Percentiles rank a stretch among this genome's conserved stretches.
phyloP scores from a whole-genome alignment of 2,797 vertebrate species.

The Spinibarbus caldwelli region DNA sequence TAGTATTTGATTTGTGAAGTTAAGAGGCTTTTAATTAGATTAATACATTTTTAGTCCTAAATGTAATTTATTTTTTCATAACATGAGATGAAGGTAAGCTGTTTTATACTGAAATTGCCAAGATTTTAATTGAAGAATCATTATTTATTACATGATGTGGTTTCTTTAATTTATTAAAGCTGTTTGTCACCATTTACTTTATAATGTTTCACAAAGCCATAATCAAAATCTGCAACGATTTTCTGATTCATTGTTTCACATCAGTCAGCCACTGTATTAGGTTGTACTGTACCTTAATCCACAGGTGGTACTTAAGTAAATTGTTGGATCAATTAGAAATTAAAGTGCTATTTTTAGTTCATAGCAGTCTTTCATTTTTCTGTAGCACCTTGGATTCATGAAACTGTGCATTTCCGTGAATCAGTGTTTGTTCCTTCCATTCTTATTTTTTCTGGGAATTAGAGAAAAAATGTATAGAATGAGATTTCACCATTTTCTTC shows the following conservation, averaged over 20 bases:
- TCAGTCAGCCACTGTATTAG: neutral
- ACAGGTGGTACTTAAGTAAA: neutral
- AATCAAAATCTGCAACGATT: neutral
- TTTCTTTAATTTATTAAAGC: slow-evolving; percentile 11
- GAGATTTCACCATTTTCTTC: neutral
- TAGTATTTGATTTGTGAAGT: slow-evolving; percentile 17
- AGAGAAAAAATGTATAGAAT: slow-evolving; percentile 24
- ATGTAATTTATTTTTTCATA: neutral
- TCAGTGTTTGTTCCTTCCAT: slow-evolving; percentile 63
- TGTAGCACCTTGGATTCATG: slow-evolving; percentile 60
- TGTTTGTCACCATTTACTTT: slow-evolving; percentile 15
- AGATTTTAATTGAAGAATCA: slow-evolving; percentile 31
- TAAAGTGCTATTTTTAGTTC: slow-evolving; percentile 30
- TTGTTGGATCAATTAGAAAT: slow-evolving; percentile 13
- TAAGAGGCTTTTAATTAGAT: neutral
- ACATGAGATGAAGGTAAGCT: neutral
- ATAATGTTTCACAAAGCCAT: slow-evolving; percentile 16
- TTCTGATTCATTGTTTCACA: neutral
- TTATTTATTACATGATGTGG: slow-evolving; percentile 38
- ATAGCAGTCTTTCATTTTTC: slow-evolving; percentile 7
- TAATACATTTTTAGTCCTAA: slow-evolving; percentile 4
- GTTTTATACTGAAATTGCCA: slow-evolving; percentile 32
- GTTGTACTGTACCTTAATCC: neutral
- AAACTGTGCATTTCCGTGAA: slow-evolving; percentile 76
- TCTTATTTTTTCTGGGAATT: slow-evolving; percentile 76